phyloP scores from a whole-genome alignment of 2,888 invertebrate genomes.

The Eretmocerus hayati region DNA sequence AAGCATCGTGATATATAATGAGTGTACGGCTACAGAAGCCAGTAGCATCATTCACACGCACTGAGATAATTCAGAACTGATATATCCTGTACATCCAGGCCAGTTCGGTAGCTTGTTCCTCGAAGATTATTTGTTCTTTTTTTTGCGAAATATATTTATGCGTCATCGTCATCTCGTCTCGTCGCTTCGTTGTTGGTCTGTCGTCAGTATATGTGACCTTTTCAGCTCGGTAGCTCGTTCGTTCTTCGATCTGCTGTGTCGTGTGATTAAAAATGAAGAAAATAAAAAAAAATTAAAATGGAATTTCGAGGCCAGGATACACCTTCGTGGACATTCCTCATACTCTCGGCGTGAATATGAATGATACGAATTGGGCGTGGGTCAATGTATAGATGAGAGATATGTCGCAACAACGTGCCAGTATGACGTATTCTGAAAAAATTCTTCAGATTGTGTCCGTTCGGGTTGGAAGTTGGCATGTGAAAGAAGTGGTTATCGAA shows the following conservation, averaged over 20 bases:
- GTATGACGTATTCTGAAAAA: too few relatives aligned
- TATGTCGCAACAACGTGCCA: too few relatives aligned
- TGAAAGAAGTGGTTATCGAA: too few relatives aligned
- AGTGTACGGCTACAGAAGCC: too few relatives aligned
- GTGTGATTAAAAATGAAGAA: conserved; percentile 11
- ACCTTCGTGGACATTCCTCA: conserved; percentile 10
- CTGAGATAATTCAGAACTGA: conserved; percentile 13
- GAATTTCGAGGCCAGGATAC: conserved; percentile 7
- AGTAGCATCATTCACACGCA: conserved; percentile 3
- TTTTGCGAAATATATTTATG: too few relatives aligned
- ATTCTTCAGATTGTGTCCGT: too few relatives aligned
- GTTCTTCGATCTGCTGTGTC: conserved; percentile 6
- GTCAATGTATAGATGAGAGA: too few relatives aligned
- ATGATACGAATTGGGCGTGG: conserved; percentile 1
- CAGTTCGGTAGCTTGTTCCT: conserved; percentile 30
- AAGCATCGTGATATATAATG: conserved; percentile 11
- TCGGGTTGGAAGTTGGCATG: too few relatives aligned
- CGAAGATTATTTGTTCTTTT: neutral
- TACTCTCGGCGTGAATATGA: conserved; percentile 4
- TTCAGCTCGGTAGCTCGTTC: conserved; percentile 19
- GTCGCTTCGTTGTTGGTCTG: too few relatives aligned
- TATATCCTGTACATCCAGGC: too few relatives aligned
- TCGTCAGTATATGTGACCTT: conserved; percentile 6
- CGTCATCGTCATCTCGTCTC: conserved; percentile 1
- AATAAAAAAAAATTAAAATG: conserved; percentile 18